phyloP scores from a whole-genome alignment of 2,113 vertebrate species.

The Haplotaxodon microlepis region DNA sequence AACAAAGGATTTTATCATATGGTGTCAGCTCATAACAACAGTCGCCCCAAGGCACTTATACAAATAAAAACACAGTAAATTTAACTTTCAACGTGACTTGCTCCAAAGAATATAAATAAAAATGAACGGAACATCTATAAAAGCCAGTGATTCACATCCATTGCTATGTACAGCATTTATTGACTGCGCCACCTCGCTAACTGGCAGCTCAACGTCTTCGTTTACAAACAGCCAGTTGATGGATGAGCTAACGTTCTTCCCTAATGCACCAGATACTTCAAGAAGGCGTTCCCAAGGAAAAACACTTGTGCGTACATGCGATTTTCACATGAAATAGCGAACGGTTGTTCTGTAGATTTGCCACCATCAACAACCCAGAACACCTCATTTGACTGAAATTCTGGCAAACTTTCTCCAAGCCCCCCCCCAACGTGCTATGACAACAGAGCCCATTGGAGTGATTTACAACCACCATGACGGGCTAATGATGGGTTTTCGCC shows the following conservation, averaged over 20 bases:
- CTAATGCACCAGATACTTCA: background rate
- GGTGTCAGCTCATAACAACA: background rate
- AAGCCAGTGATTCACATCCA: slow-evolving; percentile 3
- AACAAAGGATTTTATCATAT: background rate
- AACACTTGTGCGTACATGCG: background rate
- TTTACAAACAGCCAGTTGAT: background rate
- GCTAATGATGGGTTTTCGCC: slow-evolving; percentile 59
- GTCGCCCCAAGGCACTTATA: background rate
- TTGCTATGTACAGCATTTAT: background rate
- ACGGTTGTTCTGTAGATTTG: background rate
- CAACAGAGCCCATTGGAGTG: slow-evolving; percentile 31
- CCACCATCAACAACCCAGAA: background rate
- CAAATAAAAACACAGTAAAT: background rate
- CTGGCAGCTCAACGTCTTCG: background rate
- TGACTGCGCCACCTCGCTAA: background rate
- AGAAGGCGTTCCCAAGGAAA: background rate
- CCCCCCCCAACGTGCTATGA: background rate
- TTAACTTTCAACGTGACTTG: background rate
- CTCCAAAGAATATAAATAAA: background rate
- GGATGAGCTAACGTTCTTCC: background rate
- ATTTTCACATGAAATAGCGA: background rate
- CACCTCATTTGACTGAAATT: background rate
- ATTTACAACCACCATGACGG: slow-evolving; percentile 65
- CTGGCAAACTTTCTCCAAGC: background rate
- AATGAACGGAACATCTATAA: background rate